These are phyloP conservation scores for Anolis sagrei DNA, from an alignment of 2,113 vertebrate genomes.

Conservation along the genomic window DNA sequence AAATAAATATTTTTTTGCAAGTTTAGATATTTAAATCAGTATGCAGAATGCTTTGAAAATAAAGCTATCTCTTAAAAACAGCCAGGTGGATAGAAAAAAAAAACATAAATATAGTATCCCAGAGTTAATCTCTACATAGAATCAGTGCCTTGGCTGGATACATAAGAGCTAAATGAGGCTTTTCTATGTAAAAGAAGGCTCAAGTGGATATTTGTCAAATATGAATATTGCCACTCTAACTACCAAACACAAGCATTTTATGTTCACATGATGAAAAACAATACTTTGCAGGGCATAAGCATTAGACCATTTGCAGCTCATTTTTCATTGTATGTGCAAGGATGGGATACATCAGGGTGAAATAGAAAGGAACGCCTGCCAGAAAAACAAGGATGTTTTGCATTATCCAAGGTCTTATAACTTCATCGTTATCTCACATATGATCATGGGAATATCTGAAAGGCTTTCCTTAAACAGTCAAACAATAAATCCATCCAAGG, in stretches of 20 bases:
- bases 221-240: not conserved
- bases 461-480: not conserved
- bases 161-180: not conserved
- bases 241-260: not conserved
- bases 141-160: not conserved
- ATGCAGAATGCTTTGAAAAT: not conserved
- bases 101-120: not conserved
- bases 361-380: not conserved
- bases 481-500: not conserved
- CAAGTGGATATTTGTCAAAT: not conserved
- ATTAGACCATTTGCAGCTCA: not conserved
- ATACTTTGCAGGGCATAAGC: not conserved
- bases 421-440: not conserved
- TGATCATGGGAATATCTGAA: not conserved
- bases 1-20: not conserved
- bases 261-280: not conserved
- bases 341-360: not conserved
- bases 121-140: not conserved
- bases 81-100: not conserved
- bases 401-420: not conserved
- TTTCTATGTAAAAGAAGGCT: not conserved
- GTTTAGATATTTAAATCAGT: not conserved
- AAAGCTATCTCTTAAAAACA: not conserved
- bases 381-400: not conserved
- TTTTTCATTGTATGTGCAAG: not conserved